Base-by-base conservation (phyloP, 2,888 invertebrate genomes). In the Tyria jacobaeae region DNA sequence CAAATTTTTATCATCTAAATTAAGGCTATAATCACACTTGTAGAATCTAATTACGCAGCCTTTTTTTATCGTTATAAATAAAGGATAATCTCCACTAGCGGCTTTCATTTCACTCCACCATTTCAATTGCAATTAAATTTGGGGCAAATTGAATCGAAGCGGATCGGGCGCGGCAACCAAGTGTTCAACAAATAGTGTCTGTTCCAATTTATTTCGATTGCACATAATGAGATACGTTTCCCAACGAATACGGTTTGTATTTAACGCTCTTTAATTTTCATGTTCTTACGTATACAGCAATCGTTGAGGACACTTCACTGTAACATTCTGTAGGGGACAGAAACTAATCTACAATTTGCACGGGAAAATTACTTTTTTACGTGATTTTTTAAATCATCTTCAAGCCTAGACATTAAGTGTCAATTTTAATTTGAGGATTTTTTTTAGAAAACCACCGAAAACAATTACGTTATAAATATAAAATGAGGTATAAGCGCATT, bases 181-280 rank as follows among this genome's bases (percentile, higher is more conserved):
- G 92, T 91, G 92, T 88, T 92, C 88, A 85, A 87, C 93, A 93
- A 92, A 93, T 89, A 93, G 87, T n/a, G n/a, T 88, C 88, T 78
- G 84, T 74, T 85, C 85, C 89, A 89, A 92, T 92, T 91, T 90
- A 91, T 90, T 88, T 85, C 81, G 83, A 83, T 85, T 83, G 85
- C 83, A 84, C 82, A 87, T 91, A 91, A 93, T 92, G 92, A 90
- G 90, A 89, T 89, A 88, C 88, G 89, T 85, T 87, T 85, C 81
- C 79, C 78, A 81, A 84, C 81, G 83, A 88, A 84, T 83, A 83
- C 84, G 84, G 76, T 78, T 78, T 79, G 77, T 81, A 89, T 88
- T 84, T 88, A 90, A 85, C 75, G 81, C 79, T 82, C 73, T 90
- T 88, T 85, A 89, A 89, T 87, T 87, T 86, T 79, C 82, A 82